Evolutionary conservation across 2,113 vertebrate species (phyloP).

Genomic region (Tamias sibiricus): DNA sequence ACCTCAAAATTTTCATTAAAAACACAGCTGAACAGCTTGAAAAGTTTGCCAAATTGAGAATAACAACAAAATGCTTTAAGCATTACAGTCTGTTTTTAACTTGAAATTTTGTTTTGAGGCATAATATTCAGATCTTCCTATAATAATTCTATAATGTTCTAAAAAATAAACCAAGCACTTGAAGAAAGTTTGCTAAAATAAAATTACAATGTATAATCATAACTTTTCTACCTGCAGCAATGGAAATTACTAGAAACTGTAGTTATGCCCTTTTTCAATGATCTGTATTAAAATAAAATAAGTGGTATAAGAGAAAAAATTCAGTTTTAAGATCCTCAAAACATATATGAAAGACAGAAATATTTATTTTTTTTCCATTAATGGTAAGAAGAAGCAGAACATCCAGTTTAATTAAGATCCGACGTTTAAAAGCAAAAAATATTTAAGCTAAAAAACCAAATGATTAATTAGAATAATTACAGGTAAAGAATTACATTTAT

Average conservation of each 20-base stretch:
- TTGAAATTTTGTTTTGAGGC: constrained; percentile 39
- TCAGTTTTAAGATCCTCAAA: too few species aligned
- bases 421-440: constrained; percentile 71
- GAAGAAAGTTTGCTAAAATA: constrained; percentile 82
- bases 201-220: constrained; percentile 83
- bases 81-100: constrained; percentile 15
- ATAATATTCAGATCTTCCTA: not conserved
- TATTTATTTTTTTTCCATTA: constrained; percentile 72
- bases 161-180: constrained; percentile 72
- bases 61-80: constrained; percentile 33
- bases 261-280: too few species aligned
- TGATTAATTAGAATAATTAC: constrained; percentile 67
- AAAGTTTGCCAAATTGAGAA: constrained; percentile 2
- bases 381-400: constrained; percentile 81
- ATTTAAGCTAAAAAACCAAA: constrained; percentile 50
- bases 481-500: constrained; percentile 51
- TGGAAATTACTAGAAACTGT: not conserved
- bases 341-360: too few species aligned
- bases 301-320: too few species aligned
- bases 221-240: constrained; percentile 83
- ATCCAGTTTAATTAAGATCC: constrained; percentile 73
- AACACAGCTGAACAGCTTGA: constrained; percentile 16
- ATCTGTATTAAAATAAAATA: too few species aligned
- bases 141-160: constrained; percentile 62
- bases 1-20: not conserved